Evolutionary conservation across 2,888 invertebrate genomes (phyloP), one percentile per base, ranked within the genome.

Genomic region (Drosophila putrida): DNA sequence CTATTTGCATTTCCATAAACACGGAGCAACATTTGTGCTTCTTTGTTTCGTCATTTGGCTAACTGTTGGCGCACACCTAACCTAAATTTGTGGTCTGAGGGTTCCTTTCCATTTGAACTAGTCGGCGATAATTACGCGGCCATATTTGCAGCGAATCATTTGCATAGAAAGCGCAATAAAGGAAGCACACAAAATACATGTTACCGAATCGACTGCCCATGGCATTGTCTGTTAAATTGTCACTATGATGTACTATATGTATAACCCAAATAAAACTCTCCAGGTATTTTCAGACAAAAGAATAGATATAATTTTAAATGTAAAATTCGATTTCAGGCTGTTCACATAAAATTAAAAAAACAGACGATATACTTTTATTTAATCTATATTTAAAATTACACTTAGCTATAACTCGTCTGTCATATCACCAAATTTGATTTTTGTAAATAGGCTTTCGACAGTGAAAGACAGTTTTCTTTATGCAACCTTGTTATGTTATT

Each of bases 41-140:
- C 62, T 67, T 76, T 78, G 69, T 53, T 70, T 49, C 31, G 36
- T 5, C 44, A 44, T 55, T 63, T 28, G 20, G 41, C 36, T 25
- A 25, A 41, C 53, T 20, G 27, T 11, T 49, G 36, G 13, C 20
- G 43, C 13, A 55, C 39, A 44, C 38, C 61, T 49, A 71, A 75
- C 71, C 75, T 61, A 50, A 70, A 75, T 78, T 80, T 70, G 67
- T 72, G 81, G 79, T 72, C 46, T 49, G 36, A 27, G 27, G 39
- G 20, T 15, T 20, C 28, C 54, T 31, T 33, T 66, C 54, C 53
- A 50, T 61, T 58, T 58, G 55, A 81, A 78, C 81, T 72, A 71
- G 58, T 54, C 63, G 41, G 11, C 75, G 58, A 70, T 75, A 81
- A 81, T 78, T 81, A 61, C 50, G 47, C 41, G 51, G 44, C 68